Evolutionary conservation across 2,113 vertebrate species (phyloP), one percentile per base, ranked within the genome.

Genomic region (Halichoerus grypus): DNA sequence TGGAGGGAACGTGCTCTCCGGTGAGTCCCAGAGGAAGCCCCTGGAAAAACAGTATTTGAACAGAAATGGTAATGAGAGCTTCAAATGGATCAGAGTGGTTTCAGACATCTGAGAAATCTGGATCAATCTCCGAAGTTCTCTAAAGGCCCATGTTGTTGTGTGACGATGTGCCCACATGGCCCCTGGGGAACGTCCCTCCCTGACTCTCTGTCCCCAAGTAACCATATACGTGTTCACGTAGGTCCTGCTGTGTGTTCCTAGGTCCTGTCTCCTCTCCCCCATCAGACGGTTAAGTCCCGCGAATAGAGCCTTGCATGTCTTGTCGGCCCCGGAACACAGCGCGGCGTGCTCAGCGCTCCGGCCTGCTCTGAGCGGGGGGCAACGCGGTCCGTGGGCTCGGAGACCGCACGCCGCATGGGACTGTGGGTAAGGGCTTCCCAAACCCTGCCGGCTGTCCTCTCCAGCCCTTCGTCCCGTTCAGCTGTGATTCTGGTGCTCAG

Each of bases 81-180:
- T 86, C 59, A 11, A 13, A 67, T 3, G 15, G 39, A 33, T 19
- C 8, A 5, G 15, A 36, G 51, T 51, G 91, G 31, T 31, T 55
- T 81, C 59, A 15, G 55, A 42, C 46, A 46, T 22, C 77, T 5
- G 24, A 63, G 76, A 53, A n/a, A 5, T 39, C 33, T 36, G 7
- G 11, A 0, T 36, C 53, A 26, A 1, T 6, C 76, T 79, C 88
- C 49, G 46, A 53, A 63, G 24, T 0, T 13, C 36, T 10, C 36
- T 15, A 2, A 28, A 59, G 61, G n/a, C 14, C 51, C 57, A 0
- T 0, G 1, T 26, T 1, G 8, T 3, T 33, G 39, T 53, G 15
- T 59, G 61, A 49, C 69, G 4, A 0, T 1, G 18, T 21, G 31
- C 65, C 57, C 46, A 46, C 46, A 67, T 7, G 33, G 49, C 28